Evolutionary conservation across 2,113 vertebrate genomes (phyloP).

Genomic region (Montifringilla adamsi): DNA sequence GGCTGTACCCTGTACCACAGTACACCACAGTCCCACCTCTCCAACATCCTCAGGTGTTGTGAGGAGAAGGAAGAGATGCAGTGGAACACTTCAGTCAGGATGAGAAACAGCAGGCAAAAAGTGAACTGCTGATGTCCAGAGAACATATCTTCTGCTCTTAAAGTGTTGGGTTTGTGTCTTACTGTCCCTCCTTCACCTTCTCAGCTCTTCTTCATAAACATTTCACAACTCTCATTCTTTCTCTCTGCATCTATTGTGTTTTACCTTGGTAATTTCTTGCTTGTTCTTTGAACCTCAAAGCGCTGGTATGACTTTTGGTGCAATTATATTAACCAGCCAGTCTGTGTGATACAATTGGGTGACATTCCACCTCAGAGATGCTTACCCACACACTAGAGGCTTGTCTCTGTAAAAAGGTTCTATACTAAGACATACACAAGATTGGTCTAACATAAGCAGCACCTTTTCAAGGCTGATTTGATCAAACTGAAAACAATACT

Average conservation of each 20-base stretch:
- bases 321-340: background rate
- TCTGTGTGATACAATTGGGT: background rate
- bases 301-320: background rate
- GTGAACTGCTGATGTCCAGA: background rate
- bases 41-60: background rate
- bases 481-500: background rate
- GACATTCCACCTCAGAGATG: background rate
- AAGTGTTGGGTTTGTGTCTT: background rate
- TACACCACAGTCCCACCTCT: background rate
- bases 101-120: background rate
- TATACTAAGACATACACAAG: background rate
- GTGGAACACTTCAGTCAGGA: background rate
- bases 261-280: background rate
- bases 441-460: background rate
- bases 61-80: background rate
- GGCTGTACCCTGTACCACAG: background rate
- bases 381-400: background rate
- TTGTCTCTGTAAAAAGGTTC: background rate
- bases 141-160: background rate
- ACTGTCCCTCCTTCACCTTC: background rate
- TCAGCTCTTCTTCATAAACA: background rate
- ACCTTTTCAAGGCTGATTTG: background rate
- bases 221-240: background rate
- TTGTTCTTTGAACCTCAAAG: background rate
- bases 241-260: background rate